Percentiles rank a stretch among this genome's conserved stretches.
These are phyloP conservation scores for Aphodius granarius DNA, from an alignment of 2,888 invertebrate genomes.

Conservation along the genomic window DNA sequence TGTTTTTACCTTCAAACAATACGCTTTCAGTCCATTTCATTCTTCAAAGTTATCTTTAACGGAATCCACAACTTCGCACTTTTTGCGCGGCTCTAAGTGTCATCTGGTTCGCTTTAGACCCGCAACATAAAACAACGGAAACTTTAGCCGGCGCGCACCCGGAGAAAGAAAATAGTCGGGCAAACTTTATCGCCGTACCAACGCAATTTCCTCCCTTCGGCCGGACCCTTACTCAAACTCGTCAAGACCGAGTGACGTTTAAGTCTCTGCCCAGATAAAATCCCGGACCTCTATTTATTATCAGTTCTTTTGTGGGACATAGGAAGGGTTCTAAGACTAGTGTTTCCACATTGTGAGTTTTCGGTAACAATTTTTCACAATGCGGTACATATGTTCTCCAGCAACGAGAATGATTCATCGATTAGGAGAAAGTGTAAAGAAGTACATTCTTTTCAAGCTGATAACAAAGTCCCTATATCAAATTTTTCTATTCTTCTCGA, in stretches of 20 bases:
- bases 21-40: too few relatives aligned
- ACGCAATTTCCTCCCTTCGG: neutral
- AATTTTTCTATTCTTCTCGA: too few relatives aligned
- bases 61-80: neutral
- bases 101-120: neutral
- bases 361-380: too few relatives aligned
- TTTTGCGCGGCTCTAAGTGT: neutral
- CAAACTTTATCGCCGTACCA: neutral
- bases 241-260: neutral
- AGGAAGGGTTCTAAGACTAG: neutral
- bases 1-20: too few relatives aligned
- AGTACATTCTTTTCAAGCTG: too few relatives aligned
- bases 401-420: too few relatives aligned
- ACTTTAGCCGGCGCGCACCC: neutral
- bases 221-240: neutral
- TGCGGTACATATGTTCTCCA: too few relatives aligned
- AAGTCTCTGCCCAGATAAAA: neutral
- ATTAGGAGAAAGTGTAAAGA: too few relatives aligned
- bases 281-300: neutral
- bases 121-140: neutral
- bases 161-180: neutral
- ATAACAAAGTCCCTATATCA: too few relatives aligned
- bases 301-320: neutral
- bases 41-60: neutral
- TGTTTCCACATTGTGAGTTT: too few relatives aligned